A percentile compares a stretch with the other conserved stretches of the same genome.
Evolutionary conservation across 2,113 vertebrate species (phyloP).

Genomic region (Cochlearius cochlearius): DNA sequence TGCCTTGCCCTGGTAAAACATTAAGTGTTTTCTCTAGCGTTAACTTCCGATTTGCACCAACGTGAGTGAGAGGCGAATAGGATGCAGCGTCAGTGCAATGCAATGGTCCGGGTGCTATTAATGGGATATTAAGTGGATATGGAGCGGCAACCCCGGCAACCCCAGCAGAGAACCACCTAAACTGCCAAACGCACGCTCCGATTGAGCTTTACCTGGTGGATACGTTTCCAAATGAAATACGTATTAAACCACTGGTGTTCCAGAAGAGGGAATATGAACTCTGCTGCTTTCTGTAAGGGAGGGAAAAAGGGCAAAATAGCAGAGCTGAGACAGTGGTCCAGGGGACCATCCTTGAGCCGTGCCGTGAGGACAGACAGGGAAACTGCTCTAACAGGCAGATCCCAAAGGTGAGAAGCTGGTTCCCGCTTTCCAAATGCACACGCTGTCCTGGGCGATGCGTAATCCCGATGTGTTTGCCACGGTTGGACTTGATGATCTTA

Average conservation of each 20-base stretch:
- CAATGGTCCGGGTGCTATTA: background rate
- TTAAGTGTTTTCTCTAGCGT: background rate
- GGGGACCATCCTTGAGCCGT: rapidly evolving
- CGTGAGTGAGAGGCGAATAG: background rate
- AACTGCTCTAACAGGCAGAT: background rate
- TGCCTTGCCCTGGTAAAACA: background rate
- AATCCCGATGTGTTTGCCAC: background rate
- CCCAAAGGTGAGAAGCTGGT: background rate
- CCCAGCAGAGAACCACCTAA: background rate
- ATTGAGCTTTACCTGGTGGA: background rate
- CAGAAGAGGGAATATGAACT: background rate
- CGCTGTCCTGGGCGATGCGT: background rate
- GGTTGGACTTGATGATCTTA: no score
- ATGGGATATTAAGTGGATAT: rapidly evolving
- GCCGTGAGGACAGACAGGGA: background rate
- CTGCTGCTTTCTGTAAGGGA: background rate
- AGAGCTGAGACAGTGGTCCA: background rate
- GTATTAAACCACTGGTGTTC: background rate
- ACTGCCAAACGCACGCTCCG: background rate
- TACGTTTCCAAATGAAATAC: background rate
- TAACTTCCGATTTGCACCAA: background rate
- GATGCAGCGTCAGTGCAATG: background rate
- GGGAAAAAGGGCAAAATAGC: background rate
- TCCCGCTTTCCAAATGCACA: background rate
- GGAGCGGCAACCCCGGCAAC: background rate